Evolutionary conservation across 2,888 invertebrate genomes (phyloP).

Genomic region (Metopia argyrocephala): DNA sequence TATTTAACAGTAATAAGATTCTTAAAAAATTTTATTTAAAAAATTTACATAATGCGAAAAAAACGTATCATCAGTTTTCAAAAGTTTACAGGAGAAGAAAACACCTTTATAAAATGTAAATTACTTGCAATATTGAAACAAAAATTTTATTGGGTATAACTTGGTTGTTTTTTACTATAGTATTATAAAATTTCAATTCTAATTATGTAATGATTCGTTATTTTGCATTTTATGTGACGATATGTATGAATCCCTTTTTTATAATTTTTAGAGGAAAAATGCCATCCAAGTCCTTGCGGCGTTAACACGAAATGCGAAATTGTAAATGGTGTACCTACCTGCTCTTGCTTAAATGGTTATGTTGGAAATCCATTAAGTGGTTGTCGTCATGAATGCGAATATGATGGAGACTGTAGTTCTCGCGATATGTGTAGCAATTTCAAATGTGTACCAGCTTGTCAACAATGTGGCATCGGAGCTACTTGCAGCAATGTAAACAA

Average conservation of each 20-base stretch:
- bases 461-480: slow-evolving; percentile 87
- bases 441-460: slow-evolving; percentile 88
- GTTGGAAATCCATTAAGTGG: slow-evolving; percentile 87
- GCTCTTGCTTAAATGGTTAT: slow-evolving; percentile 87
- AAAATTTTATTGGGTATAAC: too few relatives aligned
- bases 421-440: slow-evolving; percentile 85
- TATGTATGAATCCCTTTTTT: slow-evolving; percentile 23
- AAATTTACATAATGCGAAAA: too few relatives aligned
- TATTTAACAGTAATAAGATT: too few relatives aligned
- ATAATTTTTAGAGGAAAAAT: slow-evolving; percentile 85
- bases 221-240: background rate
- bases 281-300: slow-evolving; percentile 91
- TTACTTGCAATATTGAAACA: too few relatives aligned
- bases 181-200: too few relatives aligned
- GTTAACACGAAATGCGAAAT: slow-evolving; percentile 89
- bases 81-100: too few relatives aligned
- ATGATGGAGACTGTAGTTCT: slow-evolving; percentile 85
- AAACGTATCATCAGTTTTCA: too few relatives aligned
- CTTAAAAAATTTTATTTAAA: too few relatives aligned
- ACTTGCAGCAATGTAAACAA: slow-evolving; percentile 87
- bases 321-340: slow-evolving; percentile 86
- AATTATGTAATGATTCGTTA: background rate
- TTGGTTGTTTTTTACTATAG: too few relatives aligned
- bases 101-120: too few relatives aligned
- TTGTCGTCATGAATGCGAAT: slow-evolving; percentile 90